These are phyloP conservation scores for Phoxinus phoxinus DNA, from an alignment of 2,113 vertebrate species.

Conservation along the genomic window DNA sequence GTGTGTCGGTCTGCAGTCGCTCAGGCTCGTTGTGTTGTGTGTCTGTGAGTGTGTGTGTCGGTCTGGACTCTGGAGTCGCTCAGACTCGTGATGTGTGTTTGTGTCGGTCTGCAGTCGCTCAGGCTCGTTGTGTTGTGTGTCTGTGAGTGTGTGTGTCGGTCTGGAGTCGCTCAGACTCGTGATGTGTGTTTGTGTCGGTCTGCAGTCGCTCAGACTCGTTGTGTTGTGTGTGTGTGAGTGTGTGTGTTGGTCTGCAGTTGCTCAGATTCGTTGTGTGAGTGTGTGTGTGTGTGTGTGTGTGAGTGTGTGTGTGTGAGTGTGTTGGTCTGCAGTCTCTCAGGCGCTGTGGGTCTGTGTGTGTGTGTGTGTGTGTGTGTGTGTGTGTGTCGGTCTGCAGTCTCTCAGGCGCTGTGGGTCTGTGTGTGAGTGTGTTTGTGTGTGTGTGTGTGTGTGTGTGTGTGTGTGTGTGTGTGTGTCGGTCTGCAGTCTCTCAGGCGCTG, in stretches of 20 bases:
- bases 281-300: too few species aligned
- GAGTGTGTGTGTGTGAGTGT: slow-evolving; percentile 60
- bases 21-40: slow-evolving; percentile 57
- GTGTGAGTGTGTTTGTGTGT: slow-evolving; percentile 66
- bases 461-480: slow-evolving; percentile 58
- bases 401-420: slow-evolving; percentile 60
- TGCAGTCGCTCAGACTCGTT: too few species aligned
- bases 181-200: too few species aligned
- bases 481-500: slow-evolving; percentile 60
- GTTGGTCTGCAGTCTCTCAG: slow-evolving; percentile 60
- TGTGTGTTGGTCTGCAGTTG: too few species aligned
- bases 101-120: slow-evolving; percentile 61
- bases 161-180: too few species aligned
- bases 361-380: slow-evolving; percentile 62
- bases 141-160: too few species aligned
- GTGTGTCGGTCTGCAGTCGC: slow-evolving; percentile 58
- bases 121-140: too few species aligned
- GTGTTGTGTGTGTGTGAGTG: too few species aligned
- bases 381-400: slow-evolving; percentile 56
- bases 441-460: slow-evolving; percentile 56
- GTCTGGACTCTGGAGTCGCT: too few species aligned
- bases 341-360: slow-evolving; percentile 61
- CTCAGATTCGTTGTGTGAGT: too few species aligned
- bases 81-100: slow-evolving; percentile 52
- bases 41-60: slow-evolving; percentile 59